Evolutionary conservation across 2,888 invertebrate genomes (phyloP).

Genomic region (Myopa testacea): DNA sequence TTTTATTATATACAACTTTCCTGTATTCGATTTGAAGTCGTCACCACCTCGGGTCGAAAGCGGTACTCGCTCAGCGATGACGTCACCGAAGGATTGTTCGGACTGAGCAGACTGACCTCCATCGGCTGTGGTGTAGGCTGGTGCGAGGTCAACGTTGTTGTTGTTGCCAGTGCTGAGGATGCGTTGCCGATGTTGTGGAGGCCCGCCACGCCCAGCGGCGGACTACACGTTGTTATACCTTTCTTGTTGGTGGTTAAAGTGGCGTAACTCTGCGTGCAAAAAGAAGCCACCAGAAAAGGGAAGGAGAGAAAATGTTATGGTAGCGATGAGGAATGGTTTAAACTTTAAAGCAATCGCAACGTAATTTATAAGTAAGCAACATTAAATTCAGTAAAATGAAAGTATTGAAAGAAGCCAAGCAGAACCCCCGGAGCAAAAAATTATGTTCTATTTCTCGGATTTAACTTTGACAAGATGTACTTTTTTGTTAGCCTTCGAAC

Average conservation of each 20-base stretch:
- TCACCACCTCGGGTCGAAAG: constrained; percentile 86
- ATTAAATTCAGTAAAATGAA: neutral
- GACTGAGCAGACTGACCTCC: constrained; percentile 68
- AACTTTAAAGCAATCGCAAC: neutral
- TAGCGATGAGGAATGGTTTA: neutral
- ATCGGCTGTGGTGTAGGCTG: constrained; percentile 67
- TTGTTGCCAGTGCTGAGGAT: constrained; percentile 39
- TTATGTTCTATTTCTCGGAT: neutral
- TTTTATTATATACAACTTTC: constrained; percentile 87
- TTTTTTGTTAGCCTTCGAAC: neutral
- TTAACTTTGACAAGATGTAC: neutral
- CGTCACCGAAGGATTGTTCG: constrained; percentile 72
- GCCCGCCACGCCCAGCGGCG: constrained; percentile 59
- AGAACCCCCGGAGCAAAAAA: neutral
- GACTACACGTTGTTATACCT: constrained; percentile 71
- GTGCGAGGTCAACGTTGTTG: constrained; percentile 54
- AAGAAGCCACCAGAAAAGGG: constrained; percentile 11
- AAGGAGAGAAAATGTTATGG: constrained; percentile 26
- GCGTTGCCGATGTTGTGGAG: constrained; percentile 31
- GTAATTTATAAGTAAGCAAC: neutral
- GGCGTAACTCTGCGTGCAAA: constrained; percentile 79
- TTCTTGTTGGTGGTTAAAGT: constrained; percentile 76
- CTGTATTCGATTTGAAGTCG: constrained; percentile 88
- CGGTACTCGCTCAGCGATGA: constrained; percentile 84
- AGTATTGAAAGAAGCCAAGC: neutral